Evolutionary conservation across 2,888 invertebrate species (phyloP), one percentile per base, ranked within the genome.

Genomic region (Rhorus exstirpatorius): DNA sequence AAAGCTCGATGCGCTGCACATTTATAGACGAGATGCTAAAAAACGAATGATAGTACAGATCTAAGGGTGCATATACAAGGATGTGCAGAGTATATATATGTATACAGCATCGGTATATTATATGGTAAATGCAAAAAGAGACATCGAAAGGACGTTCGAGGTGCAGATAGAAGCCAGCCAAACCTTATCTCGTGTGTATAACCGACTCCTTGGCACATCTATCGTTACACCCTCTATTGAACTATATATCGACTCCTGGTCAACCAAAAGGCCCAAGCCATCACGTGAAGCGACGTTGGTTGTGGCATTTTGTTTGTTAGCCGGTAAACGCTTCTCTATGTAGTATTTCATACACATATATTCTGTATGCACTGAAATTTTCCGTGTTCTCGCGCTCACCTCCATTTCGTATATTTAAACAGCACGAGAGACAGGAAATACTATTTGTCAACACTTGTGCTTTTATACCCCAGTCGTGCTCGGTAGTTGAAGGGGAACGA

Each of bases 391-490:
- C 71, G 53, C 60, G 51, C 71, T 63, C 83, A 70, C 81, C 82
- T 84, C 85, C 82, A 81, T 85, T 87, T 86, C 84, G 84, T 86
- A 83, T 84, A 86, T 88, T 89, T 87, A 87, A 88, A 86, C 84
- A 87, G 85, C 86, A 49, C 53, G 70, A 71, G 46, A 77, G 81
- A 61, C 68, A 83, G 85, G 84, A 85, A 85, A 89, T 85, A 87
- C 86, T 89, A 88, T 90, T 89, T 88, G 87, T 89, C 89, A 87
- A 87, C 86, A 88, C 85, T 85, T 83, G 84, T 79, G 86, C 87
- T 86, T 88, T 88, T 87, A 84, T 87, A 87, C 87, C 74, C 68
- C 55, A 68, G 75, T 80, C 55, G 31, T 53, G 63, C 53, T 68
- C 53, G 41, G 61, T 14, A 58, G 51, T 12, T 38, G 58, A 63